Conservation (phyloP, 1,140 invertebrate species). For the Cherax quadricarinatus region DNA sequence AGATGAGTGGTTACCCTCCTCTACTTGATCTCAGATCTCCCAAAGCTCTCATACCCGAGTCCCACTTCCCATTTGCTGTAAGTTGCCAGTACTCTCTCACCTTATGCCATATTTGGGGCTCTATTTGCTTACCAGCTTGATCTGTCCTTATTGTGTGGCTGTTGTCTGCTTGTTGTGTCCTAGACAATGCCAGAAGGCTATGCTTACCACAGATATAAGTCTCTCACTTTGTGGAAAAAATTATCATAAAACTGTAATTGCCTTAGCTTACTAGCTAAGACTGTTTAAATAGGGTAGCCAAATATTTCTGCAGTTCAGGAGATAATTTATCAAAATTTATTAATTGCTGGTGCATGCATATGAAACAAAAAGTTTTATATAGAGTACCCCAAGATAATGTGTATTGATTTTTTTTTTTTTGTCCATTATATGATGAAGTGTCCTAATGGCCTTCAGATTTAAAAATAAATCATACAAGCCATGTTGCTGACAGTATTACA, state of each 20-base stretch:
- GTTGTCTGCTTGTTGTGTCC: constrained; percentile 43
- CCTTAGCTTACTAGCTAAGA: not conserved
- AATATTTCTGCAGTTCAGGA: not conserved
- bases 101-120: constrained; percentile 25
- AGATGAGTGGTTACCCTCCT: constrained; percentile 56
- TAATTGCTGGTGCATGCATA: constrained; percentile 6
- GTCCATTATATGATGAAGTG: not conserved
- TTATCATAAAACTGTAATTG: not conserved
- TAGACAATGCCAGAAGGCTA: constrained; percentile 36
- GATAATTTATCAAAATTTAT: constrained; percentile 7
- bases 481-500: not conserved
- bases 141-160: constrained; percentile 45
- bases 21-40: constrained; percentile 48
- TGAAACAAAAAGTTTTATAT: not conserved
- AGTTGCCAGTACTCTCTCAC: constrained; percentile 40
- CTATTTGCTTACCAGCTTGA: constrained; percentile 44
- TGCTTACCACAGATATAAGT: constrained; percentile 20
- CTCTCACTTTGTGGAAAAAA: not conserved
- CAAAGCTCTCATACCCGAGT: constrained; percentile 56
- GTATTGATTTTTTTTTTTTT: not conserved
- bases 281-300: not conserved
- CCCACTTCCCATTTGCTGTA: constrained; percentile 61
- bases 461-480: not conserved
- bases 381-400: not conserved
- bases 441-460: not conserved